Evolutionary conservation across 2,888 invertebrate species (phyloP).

Genomic region (Eucriotettix oculatus): DNA sequence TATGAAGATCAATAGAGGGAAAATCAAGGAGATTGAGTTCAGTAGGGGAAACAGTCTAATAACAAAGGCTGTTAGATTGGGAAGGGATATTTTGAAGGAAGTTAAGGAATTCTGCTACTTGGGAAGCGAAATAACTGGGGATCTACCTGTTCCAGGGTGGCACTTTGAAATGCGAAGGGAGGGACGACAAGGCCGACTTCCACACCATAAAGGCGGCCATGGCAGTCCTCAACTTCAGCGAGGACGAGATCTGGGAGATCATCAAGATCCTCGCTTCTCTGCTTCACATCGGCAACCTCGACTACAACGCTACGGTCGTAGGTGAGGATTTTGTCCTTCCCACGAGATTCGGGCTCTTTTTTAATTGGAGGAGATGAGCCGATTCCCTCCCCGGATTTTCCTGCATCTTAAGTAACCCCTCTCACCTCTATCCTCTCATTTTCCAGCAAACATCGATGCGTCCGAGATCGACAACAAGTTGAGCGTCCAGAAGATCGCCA

Average conservation of each 20-base stretch:
- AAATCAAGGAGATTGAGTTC: too few species aligned
- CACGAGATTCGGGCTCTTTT: too few species aligned
- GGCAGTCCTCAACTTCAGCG: conserved; percentile 74
- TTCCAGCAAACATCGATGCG: conserved; percentile 66
- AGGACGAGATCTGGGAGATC: conserved; percentile 70
- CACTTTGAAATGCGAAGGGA: conserved; percentile 56
- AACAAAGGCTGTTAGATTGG: too few species aligned
- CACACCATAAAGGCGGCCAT: conserved; percentile 81
- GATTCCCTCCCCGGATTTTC: too few species aligned
- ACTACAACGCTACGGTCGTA: conserved; percentile 51
- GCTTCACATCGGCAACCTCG: conserved; percentile 81
- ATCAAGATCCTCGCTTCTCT: conserved; percentile 72
- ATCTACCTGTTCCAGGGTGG: conserved; percentile 32
- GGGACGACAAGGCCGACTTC: conserved; percentile 74
- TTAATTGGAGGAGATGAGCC: too few species aligned
- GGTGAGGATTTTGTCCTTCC: neutral
- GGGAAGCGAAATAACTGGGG: too few species aligned
- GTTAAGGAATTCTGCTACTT: neutral
- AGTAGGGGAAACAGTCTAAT: too few species aligned
- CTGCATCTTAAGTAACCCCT: too few species aligned
- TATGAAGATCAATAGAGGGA: too few species aligned
- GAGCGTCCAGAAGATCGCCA: conserved; percentile 52
- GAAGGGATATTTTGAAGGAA: too few species aligned
- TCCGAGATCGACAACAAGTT: conserved; percentile 61
- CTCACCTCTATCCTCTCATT: neutral